phyloP scores from a whole-genome alignment of 2,888 invertebrate species.

The Steinernema scapterisci region DNA sequence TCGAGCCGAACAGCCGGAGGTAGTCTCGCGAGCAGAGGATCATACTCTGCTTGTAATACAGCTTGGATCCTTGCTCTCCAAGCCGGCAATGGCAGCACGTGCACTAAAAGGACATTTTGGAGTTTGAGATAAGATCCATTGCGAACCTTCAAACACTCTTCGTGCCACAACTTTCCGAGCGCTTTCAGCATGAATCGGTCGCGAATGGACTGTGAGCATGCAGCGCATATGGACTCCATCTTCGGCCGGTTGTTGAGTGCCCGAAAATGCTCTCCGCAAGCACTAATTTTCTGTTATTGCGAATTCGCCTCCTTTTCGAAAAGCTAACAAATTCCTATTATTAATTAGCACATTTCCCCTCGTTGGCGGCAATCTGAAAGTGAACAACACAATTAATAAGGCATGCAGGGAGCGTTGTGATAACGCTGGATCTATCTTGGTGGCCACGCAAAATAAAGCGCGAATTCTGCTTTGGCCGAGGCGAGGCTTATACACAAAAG shows the following conservation, averaged over 20 bases:
- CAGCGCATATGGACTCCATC: slow-evolving; percentile 74
- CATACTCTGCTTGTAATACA: slow-evolving; percentile 87
- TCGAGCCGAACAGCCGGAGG: slow-evolving; percentile 86
- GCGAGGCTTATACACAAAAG: neutral
- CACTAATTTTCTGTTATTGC: no score
- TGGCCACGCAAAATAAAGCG: no score
- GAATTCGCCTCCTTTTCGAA: no score
- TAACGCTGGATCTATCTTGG: no score
- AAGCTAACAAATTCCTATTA: no score
- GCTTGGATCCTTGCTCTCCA: slow-evolving; percentile 88
- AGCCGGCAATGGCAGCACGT: slow-evolving; percentile 89
- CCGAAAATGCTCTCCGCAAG: no score
- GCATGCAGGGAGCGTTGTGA: no score
- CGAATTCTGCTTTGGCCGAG: no score
- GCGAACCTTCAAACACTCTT: slow-evolving; percentile 81
- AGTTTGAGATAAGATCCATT: neutral
- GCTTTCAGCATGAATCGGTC: slow-evolving; percentile 85
- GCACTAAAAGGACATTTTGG: slow-evolving; percentile 70
- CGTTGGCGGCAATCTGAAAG: no score
- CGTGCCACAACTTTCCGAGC: slow-evolving; percentile 88
- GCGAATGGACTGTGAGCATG: slow-evolving; percentile 74
- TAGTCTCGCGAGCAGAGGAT: slow-evolving; percentile 87
- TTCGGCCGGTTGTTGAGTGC: neutral
- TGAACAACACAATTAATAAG: no score
- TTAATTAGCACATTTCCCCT: no score